These are phyloP conservation scores for Meloe dianella DNA, from an alignment of 2,888 invertebrate species.

Conservation along the genomic window DNA sequence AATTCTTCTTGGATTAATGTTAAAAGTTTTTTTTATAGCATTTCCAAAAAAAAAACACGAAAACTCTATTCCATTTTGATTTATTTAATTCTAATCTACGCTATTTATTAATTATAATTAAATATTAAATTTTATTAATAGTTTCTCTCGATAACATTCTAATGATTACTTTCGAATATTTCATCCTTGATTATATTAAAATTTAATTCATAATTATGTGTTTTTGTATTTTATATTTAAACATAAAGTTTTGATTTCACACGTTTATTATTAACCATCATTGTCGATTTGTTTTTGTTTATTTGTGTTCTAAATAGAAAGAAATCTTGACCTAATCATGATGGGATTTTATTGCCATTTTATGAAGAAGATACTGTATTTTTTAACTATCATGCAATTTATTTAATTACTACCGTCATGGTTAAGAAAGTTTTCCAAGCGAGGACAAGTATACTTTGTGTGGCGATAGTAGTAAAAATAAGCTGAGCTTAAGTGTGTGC, in stretches of 20 bases:
- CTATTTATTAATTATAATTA: no score
- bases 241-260: not conserved
- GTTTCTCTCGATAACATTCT: not conserved
- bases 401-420: not conserved
- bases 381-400: not conserved
- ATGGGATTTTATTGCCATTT: slow-evolving; percentile 1
- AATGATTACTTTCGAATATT: not conserved
- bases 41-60: not conserved
- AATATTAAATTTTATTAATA: no score
- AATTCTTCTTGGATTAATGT: not conserved
- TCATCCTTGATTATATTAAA: not conserved
- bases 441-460: no score
- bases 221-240: not conserved
- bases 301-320: not conserved
- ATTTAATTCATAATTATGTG: not conserved
- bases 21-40: not conserved
- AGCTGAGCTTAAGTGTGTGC: no score
- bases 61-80: not conserved
- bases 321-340: slow-evolving; percentile 8
- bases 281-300: no score
- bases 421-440: no score
- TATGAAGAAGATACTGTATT: not conserved
- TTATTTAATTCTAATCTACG: not conserved
- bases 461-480: no score
- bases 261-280: not conserved